A percentile compares a stretch with the other conserved stretches of the same genome.
phyloP scores from a whole-genome alignment of 2,888 invertebrate genomes.

The Dysmachus trigonus region DNA sequence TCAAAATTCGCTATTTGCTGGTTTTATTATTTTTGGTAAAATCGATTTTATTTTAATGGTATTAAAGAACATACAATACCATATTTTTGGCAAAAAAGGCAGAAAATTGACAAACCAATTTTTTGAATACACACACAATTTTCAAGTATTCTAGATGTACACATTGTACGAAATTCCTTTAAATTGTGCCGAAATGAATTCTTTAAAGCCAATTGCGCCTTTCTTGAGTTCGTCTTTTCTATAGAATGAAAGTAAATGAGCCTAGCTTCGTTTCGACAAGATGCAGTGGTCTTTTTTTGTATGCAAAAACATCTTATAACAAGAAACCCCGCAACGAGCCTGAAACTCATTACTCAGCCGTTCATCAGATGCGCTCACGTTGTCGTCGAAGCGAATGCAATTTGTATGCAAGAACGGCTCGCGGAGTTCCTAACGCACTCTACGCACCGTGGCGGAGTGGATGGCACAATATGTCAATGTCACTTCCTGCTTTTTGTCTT shows the following conservation, averaged over 20 bases:
- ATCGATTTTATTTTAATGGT: too few species aligned
- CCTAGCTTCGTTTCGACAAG: not conserved
- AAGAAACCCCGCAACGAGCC: not conserved
- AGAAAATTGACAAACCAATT: too few species aligned
- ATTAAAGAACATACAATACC: too few species aligned
- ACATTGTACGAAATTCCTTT: not conserved
- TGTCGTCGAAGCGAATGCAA: not conserved
- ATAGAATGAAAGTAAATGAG: not conserved
- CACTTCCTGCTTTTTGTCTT: conserved; percentile 34
- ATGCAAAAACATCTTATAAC: not conserved
- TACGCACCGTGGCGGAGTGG: conserved; percentile 10
- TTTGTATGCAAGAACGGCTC: conserved; percentile 10
- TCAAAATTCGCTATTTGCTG: too few species aligned
- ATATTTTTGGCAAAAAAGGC: too few species aligned
- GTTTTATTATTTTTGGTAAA: too few species aligned
- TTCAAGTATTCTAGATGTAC: too few species aligned
- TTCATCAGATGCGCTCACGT: conserved; percentile 20
- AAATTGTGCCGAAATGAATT: not conserved
- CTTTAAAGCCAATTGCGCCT: not conserved
- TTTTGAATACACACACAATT: too few species aligned
- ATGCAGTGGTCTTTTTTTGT: not conserved
- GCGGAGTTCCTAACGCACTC: conserved; percentile 30
- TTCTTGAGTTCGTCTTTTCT: not conserved
- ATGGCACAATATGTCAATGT: conserved; percentile 36
- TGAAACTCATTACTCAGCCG: conserved; percentile 35